Percentiles rank a stretch among this genome's conserved stretches.
Conservation (phyloP, 1,140 invertebrate species). For the Sarcophaga bullata region DNA sequence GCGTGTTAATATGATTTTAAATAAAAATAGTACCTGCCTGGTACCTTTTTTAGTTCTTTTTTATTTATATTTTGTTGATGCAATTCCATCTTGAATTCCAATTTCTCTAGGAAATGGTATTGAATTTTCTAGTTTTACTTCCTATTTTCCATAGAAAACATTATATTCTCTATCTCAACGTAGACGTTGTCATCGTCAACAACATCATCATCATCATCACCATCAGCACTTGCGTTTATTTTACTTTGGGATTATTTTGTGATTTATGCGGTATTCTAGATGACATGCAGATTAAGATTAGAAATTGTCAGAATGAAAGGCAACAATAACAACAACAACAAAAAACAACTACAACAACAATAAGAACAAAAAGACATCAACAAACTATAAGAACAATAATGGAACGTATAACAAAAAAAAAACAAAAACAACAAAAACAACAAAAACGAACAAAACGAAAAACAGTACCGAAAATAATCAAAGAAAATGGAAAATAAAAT, state of each 20-base stretch:
- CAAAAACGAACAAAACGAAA: background rate
- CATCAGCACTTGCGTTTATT: conserved; percentile 47
- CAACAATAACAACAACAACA: background rate
- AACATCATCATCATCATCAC: background rate
- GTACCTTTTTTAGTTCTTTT: no score
- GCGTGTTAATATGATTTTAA: no score
- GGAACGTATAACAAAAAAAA: background rate
- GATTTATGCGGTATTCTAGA: conserved; percentile 63
- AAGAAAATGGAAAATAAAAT: background rate
- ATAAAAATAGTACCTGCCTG: no score
- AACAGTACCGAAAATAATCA: conserved; percentile 12
- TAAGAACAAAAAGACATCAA: background rate
- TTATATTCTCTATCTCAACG: no score
- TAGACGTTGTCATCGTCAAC: background rate
- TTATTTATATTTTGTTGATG: no score
- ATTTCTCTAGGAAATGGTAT: no score
- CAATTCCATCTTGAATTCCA: no score
- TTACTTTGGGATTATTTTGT: conserved; percentile 63
- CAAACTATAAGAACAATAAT: conserved; percentile 2
- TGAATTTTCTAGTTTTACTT: no score
- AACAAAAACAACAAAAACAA: background rate
- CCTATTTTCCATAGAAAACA: no score
- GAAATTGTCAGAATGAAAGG: conserved; percentile 48
- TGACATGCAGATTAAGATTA: conserved; percentile 64
- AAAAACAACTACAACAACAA: background rate